Evolutionary conservation across 2,888 invertebrate genomes (phyloP).

Genomic region (Lithophane ornitopus): DNA sequence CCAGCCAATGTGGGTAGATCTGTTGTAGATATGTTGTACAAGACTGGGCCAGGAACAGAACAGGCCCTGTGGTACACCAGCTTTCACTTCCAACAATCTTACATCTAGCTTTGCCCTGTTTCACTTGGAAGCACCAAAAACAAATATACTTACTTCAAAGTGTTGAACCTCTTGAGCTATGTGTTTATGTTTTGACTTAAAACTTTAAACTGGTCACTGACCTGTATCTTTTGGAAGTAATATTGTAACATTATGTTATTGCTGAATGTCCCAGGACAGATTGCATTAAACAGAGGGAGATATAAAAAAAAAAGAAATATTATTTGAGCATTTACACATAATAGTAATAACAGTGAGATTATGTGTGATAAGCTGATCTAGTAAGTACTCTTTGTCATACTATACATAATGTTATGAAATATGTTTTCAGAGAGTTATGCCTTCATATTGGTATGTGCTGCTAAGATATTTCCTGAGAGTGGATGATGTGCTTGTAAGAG

Average conservation of each 20-base stretch:
- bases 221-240: background rate
- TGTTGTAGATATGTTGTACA: too few species aligned
- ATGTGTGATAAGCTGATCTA: background rate
- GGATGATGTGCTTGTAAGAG: constrained; percentile 96
- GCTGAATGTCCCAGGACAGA: too few species aligned
- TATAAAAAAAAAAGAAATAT: background rate
- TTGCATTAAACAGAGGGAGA: too few species aligned
- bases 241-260: background rate
- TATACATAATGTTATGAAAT: constrained; percentile 9
- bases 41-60: too few species aligned
- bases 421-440: constrained; percentile 97
- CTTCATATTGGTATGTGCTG: constrained; percentile 97
- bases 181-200: background rate
- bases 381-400: background rate
- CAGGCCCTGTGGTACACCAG: too few species aligned
- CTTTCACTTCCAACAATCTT: too few species aligned
- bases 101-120: too few species aligned
- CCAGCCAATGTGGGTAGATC: too few species aligned
- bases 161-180: background rate
- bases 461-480: constrained; percentile 98
- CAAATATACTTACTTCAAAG: background rate
- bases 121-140: too few species aligned
- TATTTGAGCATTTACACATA: background rate
- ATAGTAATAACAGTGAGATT: background rate
- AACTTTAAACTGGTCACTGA: background rate